Evolutionary conservation across 2,888 invertebrate species (phyloP), one percentile per base, ranked within the genome.

Genomic region (Uropetala carovei): DNA sequence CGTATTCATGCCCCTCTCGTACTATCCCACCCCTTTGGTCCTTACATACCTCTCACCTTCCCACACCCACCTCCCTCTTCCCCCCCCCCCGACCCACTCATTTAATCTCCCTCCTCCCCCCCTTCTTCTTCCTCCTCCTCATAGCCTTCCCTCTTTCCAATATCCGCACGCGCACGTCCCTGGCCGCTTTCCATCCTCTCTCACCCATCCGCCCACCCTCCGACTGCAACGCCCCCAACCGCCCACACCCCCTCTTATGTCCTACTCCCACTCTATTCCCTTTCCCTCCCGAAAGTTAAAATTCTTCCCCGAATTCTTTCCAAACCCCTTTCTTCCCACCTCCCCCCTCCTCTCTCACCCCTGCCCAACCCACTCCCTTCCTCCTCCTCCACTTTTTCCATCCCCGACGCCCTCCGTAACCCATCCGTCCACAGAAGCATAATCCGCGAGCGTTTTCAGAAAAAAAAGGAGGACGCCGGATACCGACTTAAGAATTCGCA

Each of bases 401-500:
- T 18, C 7, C 43, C 4, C 56, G 30, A 43, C 56, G 2, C 13
- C 83, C 83, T 13, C 83, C 56, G 22, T 16, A 82, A 16, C 85
- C 85, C 22, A 30, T 60, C 60, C 64, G 43, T 86, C 86, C 30
- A 64, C 64, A 64, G 75, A 75, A 75, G 64, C 64, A n/a, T 64
- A 89, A 89, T 89, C 89, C 89, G 43, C 18, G 27, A 60, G 5
- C 86, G 43, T 89, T 30, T n/a, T 43, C 89, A 16, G 60, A 22
- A 30, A 43, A 59, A 30, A 56, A 60, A 18, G 86, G 16, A 60
- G 89, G 30, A 11, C 64, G n/a, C 43, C 89, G 43, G 18, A 89
- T 89, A 64, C 43, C 18, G 89, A 30, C 89, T 89, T 60, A 86
- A 86, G 86, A 86, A 86, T 30, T 86, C 64, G 64, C 89, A 89